Base-by-base conservation (phyloP, 1,140 invertebrate genomes). In the Maniola jurtina region DNA sequence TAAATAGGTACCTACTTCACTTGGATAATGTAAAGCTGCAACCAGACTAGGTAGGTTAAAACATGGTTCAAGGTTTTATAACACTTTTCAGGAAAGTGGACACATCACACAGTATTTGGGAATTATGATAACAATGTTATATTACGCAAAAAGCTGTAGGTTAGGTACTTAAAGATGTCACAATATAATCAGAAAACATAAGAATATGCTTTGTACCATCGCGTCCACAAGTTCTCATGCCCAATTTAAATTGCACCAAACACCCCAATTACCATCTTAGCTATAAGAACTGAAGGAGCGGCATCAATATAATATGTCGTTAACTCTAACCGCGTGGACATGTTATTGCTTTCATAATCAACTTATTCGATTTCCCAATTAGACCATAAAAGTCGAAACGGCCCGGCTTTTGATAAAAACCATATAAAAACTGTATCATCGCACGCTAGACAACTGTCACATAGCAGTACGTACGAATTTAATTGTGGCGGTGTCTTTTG, bases 401-500 rank as follows among this genome's bases (percentile, higher is more conserved):
- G 57, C 47, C 61, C 60, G 68, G 68, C 60, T 59, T 60, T 61
- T 69, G 66, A 67, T 69, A 72, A 72, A 69, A 70, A 69, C 66
- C 14, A 52, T 66, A 67, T 69, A 72, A 72, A 69, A 70, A 69
- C 66, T 38, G 57, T 66, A 68, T 40, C 64, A 55, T 72, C 60
- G 54, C 65, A 70, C 69, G 57, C 66, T 75, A 77, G 66, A 74
- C 73, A 78, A 83, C 75, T 67, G 74, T 80, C 74, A 73, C 76
- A 89, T 89, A 82, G 73, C 80, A 80, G 47, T 72, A 70, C 83
- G 86, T 89, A 88, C 80, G 80, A 82, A 84, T 86, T 84, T 86
- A 89, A 88, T 82, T 80, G 78, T 75, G 75, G 62, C 86, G 86
- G 86, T 52, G 15, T 73, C 70, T 79, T 86, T 89, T 88, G 81